Conservation (phyloP, 2,888 invertebrate species). For the Eustalomyia histrio region DNA sequence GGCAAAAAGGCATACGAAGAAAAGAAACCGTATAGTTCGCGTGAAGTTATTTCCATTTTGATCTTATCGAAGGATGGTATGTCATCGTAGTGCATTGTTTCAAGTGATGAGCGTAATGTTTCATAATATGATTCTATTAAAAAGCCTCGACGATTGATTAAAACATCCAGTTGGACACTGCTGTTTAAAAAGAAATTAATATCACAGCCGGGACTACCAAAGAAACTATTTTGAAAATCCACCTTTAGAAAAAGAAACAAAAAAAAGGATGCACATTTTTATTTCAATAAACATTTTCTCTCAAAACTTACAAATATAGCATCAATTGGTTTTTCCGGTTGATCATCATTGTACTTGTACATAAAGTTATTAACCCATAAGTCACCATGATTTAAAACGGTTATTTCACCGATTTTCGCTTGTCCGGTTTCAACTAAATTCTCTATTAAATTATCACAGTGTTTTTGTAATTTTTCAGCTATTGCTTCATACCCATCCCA, state of each 20-base stretch:
- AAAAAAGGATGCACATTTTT: too few relatives aligned
- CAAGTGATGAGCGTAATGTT: constrained; percentile 71
- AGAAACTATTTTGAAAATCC: constrained; percentile 78
- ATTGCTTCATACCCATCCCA: constrained; percentile 80
- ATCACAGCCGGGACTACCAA: constrained; percentile 78
- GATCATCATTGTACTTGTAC: constrained; percentile 79
- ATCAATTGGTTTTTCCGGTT: constrained; percentile 77
- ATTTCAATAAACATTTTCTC: not conserved
- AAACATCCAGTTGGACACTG: constrained; percentile 76
- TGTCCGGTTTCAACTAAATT: constrained; percentile 75
- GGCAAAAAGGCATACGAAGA: constrained; percentile 77
- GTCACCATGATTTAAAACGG: constrained; percentile 81
- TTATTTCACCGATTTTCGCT: constrained; percentile 74
- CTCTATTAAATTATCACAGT: constrained; percentile 74
- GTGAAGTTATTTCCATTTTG: constrained; percentile 71
- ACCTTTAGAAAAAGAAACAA: constrained; percentile 68
- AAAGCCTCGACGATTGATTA: constrained; percentile 73
- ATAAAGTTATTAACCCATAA: constrained; percentile 82
- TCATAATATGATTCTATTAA: constrained; percentile 75
- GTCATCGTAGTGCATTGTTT: constrained; percentile 70
- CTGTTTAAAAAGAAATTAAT: constrained; percentile 79
- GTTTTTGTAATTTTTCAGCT: constrained; percentile 77
- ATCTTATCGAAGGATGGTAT: constrained; percentile 74
- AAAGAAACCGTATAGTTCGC: constrained; percentile 77
- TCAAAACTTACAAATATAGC: constrained; percentile 78